Percentiles rank a stretch among this genome's conserved stretches.
Evolutionary conservation across 2,113 vertebrate genomes (phyloP).

Genomic region (Ifrita kowaldi): DNA sequence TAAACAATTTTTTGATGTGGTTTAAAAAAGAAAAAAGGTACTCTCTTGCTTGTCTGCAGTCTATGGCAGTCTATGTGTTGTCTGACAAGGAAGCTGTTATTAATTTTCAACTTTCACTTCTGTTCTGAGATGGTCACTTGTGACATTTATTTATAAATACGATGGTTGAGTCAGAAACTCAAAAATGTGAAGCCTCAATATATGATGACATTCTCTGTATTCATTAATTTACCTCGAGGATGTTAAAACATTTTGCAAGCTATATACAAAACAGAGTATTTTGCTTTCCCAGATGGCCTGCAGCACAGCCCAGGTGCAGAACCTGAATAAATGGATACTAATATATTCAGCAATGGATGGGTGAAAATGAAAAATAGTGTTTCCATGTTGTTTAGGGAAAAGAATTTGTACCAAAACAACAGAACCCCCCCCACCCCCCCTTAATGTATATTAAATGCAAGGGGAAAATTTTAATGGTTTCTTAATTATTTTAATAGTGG

Average conservation of each 20-base stretch:
- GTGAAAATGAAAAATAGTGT: neutral
- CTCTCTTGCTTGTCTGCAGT: neutral
- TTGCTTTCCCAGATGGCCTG: neutral
- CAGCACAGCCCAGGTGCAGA: neutral
- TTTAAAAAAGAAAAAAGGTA: accelerated
- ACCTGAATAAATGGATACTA: neutral
- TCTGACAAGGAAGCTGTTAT: neutral
- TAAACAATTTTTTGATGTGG: neutral
- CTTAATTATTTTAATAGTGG: neutral
- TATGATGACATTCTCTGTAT: neutral
- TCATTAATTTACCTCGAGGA: neutral
- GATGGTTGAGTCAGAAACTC: neutral
- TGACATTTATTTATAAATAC: neutral
- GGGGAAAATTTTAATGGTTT: neutral
- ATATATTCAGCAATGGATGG: neutral
- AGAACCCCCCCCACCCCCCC: accelerated
- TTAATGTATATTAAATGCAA: neutral
- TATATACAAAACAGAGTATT: neutral
- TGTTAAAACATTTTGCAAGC: neutral
- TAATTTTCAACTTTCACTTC: neutral
- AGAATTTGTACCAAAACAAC: neutral
- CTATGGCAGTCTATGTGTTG: neutral
- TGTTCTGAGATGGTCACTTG: neutral
- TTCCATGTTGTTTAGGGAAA: neutral
- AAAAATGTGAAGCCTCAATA: neutral